Evolutionary conservation across 1,140 invertebrate genomes (phyloP), one percentile per base, ranked within the genome.

Genomic region (Anagrus nilaparvatae): DNA sequence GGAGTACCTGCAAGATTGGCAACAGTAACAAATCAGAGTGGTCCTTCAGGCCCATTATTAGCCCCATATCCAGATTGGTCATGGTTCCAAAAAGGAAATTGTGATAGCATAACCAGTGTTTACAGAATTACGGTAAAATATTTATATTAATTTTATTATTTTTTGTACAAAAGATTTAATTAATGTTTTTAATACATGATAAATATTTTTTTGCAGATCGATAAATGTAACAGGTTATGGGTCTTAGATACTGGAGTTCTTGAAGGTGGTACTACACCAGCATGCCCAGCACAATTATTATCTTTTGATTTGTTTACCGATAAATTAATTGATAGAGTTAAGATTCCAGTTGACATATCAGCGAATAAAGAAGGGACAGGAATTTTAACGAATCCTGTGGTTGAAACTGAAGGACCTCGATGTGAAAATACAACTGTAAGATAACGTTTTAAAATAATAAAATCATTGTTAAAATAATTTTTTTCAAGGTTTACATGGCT

Each of bases 61-160:
- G 21, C 16, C 12, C 30, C 21, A 10, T 33, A 41, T 5, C 30
- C 30, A 12, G 21, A 41, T 19, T 41, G 39, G 30, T 41, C 30
- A 10, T 33, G 21, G 29, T 21, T 23, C 39, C 17, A 14, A 13
- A 16, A 6, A 5, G 14, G 17, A 23, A 24, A 40, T 14, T 40
- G 29, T 20, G 16, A 18, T n/a, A 32, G 29, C 5, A 44, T 44
- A 2, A 29, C 19, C 0, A 44, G 28, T 19, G 36, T 44, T 6
- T 44, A 44, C 30, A 39, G 43, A 34, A 39, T 40, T 16, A 31
- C 36, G 19, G 43, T 44, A 44, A 30, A 5, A 14, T n/a, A 14
- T 30, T 14, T n/a, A n/a, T 10, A 30, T 30, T 30, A n/a, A n/a
- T 7, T 30, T 5, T n/a, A 14, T n/a, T 7, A 12, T 25, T 5